These are phyloP conservation scores for Pseudomyrmex flavicornis DNA, from an alignment of 1,140 invertebrate genomes.

Conservation along the genomic window DNA sequence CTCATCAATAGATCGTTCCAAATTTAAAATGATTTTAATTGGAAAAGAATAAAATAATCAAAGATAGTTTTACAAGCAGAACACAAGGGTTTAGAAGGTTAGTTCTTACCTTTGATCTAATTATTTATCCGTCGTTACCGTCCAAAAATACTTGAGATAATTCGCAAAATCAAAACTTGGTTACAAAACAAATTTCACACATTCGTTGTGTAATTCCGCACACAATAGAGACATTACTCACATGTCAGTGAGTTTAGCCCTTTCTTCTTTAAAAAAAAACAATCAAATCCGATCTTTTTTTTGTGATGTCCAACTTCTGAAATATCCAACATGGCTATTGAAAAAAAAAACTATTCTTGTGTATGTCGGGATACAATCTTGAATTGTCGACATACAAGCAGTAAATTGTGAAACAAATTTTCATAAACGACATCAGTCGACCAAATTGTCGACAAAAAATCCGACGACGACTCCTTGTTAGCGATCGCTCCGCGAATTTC, in stretches of 20 bases:
- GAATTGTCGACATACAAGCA: too few relatives aligned
- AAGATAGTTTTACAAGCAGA: neutral
- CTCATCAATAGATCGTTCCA: neutral
- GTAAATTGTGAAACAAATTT: neutral
- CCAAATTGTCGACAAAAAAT: neutral
- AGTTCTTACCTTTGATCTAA: conserved; percentile 7
- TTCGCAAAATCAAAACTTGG: neutral
- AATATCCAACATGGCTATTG: too few relatives aligned
- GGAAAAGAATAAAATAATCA: neutral
- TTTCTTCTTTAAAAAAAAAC: too few relatives aligned
- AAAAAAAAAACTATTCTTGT: too few relatives aligned
- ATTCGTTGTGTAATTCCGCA: neutral
- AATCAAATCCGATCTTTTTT: too few relatives aligned
- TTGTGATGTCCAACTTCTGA: too few relatives aligned
- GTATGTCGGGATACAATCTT: too few relatives aligned
- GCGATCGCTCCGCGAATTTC: conserved; percentile 20
- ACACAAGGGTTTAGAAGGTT: neutral
- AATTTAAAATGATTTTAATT: neutral
- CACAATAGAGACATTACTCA: too few relatives aligned
- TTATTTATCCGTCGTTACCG: conserved; percentile 9
- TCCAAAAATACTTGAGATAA: neutral
- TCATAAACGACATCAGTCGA: neutral
- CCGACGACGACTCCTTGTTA: neutral
- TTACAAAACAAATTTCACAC: neutral
- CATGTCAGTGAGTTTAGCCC: too few relatives aligned